Base-by-base conservation (phyloP, 1,140 invertebrate genomes). In the Nephotettix cincticeps region DNA sequence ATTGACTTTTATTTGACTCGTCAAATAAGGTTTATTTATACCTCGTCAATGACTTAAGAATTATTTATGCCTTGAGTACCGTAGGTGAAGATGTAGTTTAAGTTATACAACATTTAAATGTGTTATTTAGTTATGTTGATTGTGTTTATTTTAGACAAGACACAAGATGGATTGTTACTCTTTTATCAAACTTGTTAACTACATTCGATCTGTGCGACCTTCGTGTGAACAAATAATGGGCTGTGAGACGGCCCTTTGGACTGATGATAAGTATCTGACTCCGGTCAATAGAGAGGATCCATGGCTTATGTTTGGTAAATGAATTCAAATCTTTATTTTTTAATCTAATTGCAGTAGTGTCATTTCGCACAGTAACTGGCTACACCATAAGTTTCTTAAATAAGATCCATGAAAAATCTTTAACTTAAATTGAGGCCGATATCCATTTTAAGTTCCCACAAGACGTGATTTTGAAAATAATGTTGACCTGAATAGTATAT, bases 111-210 rank as follows among this genome's bases (percentile, higher is more conserved):
- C n/a, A n/a, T n/a, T n/a, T n/a, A n/a, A n/a, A n/a, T n/a, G n/a
- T n/a, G 36, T 40, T 40, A 40, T 9, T 17, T 17, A 40, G 51
- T 21, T 56, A 6, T 56, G 9, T 11, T 56, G 6, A 11, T 27
- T 68, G 40, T 45, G 11, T 45, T 51, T 54, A 36, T 40, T 70
- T 1, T 32, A 70, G 69, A 21, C 32, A n/a, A 61, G 45, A 74
- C 88, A 90, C 76, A 85, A 85, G 70, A 87, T 96, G 83, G 93
- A 96, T 78, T 90, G 89, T 76, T 93, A 95, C 80, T 89, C 88
- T 0, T 96, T 91, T 74, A 95, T 96, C 21, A 94, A 94, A 80
- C 82, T 96, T 74, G 89, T 97, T 14, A 97, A 97, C 83, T 97
- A 89, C 77, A 90, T 96, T 65, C 86, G 93, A 75, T 83, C 80